Evolutionary conservation across 2,888 invertebrate species (phyloP), one percentile per base, ranked within the genome.

Genomic region (Pachydiplax longipennis): DNA sequence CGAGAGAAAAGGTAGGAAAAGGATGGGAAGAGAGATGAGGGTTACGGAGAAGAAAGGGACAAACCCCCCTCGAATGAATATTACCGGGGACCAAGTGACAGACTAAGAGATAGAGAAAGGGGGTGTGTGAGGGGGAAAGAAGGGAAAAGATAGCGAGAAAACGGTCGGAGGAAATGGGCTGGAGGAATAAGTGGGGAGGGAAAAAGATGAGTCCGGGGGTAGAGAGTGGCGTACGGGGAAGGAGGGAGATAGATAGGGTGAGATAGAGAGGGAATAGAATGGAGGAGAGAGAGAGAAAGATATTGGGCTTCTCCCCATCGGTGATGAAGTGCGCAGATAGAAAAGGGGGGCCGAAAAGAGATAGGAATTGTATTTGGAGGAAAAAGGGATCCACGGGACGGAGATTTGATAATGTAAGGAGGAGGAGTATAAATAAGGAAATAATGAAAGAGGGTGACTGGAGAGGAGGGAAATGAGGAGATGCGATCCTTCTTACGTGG

Each of bases 321-420:
- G 87, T 61, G 87, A 87, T 87, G 87, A 61, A 61, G 87, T 65
- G 87, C 58, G 2, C 31, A 83, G 83, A 83, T 83, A 61, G 83
- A 83, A 58, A 83, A 61, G 35, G 83, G n/a, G 58, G 83, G 44
- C 6, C 35, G 83, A 61, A 83, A 83, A 83, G 83, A 83, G 83
- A 83, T 83, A 61, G 87, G 22, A 61, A 87, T 87, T 87, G 87
- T 37, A 87, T 87, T 87, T 87, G 87, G 61, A 61, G 37, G 73
- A 31, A 87, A 10, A 61, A 61, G 37, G 37, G 61, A 61, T 83
- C 53, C 58, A 61, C 83, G 53, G 58, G 58, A 37, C 58, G 83
- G 58, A 83, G 83, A 83, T 83, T 83, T 83, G 83, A 83, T 83
- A 83, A 83, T 83, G 58, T 61, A 58, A 83, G 58, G 83, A 22